phyloP scores from a whole-genome alignment of 1,140 invertebrate genomes.

The Drosophila lacteicornis region DNA sequence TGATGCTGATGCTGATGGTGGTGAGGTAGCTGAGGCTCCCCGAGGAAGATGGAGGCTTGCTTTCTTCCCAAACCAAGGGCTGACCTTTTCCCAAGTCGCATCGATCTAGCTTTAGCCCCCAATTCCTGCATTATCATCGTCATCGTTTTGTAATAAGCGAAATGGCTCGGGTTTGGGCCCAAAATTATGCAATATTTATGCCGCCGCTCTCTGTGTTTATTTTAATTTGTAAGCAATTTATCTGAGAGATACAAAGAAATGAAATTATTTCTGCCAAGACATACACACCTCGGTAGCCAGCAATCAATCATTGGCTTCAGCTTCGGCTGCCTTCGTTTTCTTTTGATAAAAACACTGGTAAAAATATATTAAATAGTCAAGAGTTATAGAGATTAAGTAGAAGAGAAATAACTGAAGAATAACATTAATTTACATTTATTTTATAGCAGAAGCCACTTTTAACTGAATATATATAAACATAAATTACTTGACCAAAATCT shows the following conservation, averaged over 20 bases:
- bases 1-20: background rate
- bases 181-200: constrained; percentile 58
- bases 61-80: constrained; percentile 38
- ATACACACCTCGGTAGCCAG: background rate
- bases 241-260: background rate
- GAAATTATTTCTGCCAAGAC: constrained; percentile 23
- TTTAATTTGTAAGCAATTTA: constrained; percentile 57
- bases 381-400: no score
- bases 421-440: no score
- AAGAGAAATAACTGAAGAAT: no score
- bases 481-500: no score
- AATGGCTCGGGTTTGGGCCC: constrained; percentile 26
- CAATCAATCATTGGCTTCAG: constrained; percentile 58
- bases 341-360: background rate
- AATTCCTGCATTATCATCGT: constrained; percentile 50
- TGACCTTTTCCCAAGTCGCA: constrained; percentile 4
- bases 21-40: background rate
- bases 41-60: constrained; percentile 8
- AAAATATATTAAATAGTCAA: background rate
- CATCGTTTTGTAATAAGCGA: constrained; percentile 39
- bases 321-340: constrained; percentile 9
- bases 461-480: no score
- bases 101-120: constrained; percentile 13
- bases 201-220: constrained; percentile 30
- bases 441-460: no score